A percentile compares a stretch with the other conserved stretches of the same genome.
These are phyloP conservation scores for Caenorhabditis tropicalis DNA, from an alignment of 1,140 invertebrate species.

Conservation along the genomic window DNA sequence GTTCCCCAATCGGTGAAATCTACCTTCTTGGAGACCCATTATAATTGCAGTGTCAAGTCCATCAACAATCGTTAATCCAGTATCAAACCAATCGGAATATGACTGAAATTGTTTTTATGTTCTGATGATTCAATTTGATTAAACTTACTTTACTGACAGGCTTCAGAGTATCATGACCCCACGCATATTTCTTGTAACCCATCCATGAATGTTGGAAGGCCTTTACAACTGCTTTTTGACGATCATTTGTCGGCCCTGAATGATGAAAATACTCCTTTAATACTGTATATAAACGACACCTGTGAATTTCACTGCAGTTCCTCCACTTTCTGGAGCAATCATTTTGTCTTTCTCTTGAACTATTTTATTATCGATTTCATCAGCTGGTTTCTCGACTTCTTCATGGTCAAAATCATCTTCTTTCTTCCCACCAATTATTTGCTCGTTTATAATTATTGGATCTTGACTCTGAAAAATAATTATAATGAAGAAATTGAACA, in stretches of 20 bases:
- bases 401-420: neutral
- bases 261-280: slow-evolving; percentile 59
- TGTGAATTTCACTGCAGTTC: neutral
- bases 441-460: neutral
- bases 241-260: slow-evolving; percentile 80
- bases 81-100: slow-evolving; percentile 86
- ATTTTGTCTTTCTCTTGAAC: neutral
- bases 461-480: neutral
- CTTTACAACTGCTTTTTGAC: slow-evolving; percentile 82
- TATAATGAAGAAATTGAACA: neutral
- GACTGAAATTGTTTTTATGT: slow-evolving; percentile 54
- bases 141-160: slow-evolving; percentile 78
- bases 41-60: slow-evolving; percentile 88
- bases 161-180: slow-evolving; percentile 91
- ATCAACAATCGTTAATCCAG: slow-evolving; percentile 85
- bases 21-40: slow-evolving; percentile 87
- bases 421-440: neutral
- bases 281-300: neutral
- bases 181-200: slow-evolving; percentile 87
- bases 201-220: slow-evolving; percentile 90
- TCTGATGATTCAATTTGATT: neutral
- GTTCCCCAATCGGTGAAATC: neutral
- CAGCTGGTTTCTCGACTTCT: neutral
- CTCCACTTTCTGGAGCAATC: neutral
- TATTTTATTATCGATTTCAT: neutral